Evolutionary conservation across 1,140 invertebrate genomes (phyloP), one percentile per base, ranked within the genome.

Genomic region (Formica exsecta): DNA sequence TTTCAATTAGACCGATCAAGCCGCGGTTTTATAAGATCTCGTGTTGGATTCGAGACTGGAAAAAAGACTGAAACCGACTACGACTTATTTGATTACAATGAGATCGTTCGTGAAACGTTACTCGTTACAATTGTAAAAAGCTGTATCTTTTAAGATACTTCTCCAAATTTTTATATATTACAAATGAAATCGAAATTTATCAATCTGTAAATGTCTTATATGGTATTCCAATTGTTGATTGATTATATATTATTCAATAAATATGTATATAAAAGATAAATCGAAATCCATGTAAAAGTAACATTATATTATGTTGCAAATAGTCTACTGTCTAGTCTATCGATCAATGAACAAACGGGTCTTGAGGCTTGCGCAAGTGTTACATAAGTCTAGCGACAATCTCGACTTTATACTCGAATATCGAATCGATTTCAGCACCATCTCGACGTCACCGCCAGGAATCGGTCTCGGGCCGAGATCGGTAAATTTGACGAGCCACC

Each of bases 341-440:
- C 32, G 41, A 16, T 70, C 38, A 44, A 62, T n/a, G 8, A 44
- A n/a, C 44, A n/a, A 16, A 70, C 64, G 32, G 19, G 32, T 5
- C 11, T 8, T 11, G 44, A 38, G n/a, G 48, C n/a, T 36, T 22
- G 44, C 32, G 16, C 22, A 64, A 70, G 16, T 48, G 13, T 61
- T 73, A 29, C n/a, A 36, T 13, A 32, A 81, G 25, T 2, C 38
- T 54, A 81, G 38, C 11, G 38, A 59, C 38, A 59, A 25, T 62
- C 79, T 36, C 41, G 68, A 1, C 76, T 16, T 41, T 13, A 32
- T 32, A 51, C 74, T 86, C 25, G 75, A 68, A 64, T 75, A 75
- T 86, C 61, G 32, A 65, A 68, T 79, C 85, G 89, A 89, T 51
- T 70, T 38, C 75, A 92, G 90, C 92, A 92, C 92, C 92, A 92